phyloP scores from a whole-genome alignment of 2,888 invertebrate genomes.

The Frankliniella fusca region DNA sequence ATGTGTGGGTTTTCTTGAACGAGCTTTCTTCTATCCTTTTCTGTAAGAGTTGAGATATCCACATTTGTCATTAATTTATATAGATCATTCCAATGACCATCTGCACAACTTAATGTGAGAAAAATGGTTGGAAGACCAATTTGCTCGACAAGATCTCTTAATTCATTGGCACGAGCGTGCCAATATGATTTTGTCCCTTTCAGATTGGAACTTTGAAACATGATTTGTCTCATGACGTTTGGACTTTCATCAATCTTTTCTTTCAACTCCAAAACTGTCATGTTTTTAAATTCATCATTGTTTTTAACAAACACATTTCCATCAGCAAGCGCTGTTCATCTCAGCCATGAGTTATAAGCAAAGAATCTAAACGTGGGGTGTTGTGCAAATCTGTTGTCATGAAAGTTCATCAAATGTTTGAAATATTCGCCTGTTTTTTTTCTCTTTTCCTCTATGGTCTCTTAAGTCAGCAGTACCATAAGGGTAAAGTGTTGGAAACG shows the following conservation, averaged over 20 bases:
- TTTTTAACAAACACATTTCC: background rate
- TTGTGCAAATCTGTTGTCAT: slow-evolving; percentile 29
- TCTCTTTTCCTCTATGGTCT: background rate
- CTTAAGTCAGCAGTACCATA: slow-evolving; percentile 33
- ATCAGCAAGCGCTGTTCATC: background rate
- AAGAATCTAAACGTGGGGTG: slow-evolving; percentile 29
- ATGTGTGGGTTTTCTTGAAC: background rate
- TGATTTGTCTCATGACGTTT: slow-evolving; percentile 30
- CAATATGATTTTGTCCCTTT: slow-evolving; percentile 35
- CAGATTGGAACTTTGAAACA: slow-evolving; percentile 34
- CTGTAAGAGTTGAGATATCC: background rate
- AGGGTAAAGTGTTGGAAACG: slow-evolving; percentile 35
- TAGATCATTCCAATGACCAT: slow-evolving; percentile 36
- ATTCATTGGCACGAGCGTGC: slow-evolving; percentile 30
- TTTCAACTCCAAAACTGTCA: slow-evolving; percentile 2
- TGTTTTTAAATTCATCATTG: background rate
- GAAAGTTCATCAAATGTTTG: slow-evolving; percentile 27
- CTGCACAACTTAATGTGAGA: slow-evolving; percentile 37
- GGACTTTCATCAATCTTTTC: slow-evolving; percentile 30
- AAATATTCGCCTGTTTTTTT: slow-evolving; percentile 17
- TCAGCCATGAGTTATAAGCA: slow-evolving; percentile 2
- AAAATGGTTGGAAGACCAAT: slow-evolving; percentile 36
- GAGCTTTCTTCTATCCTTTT: background rate
- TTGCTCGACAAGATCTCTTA: slow-evolving; percentile 36
- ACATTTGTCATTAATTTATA: slow-evolving; percentile 15